These are phyloP conservation scores for Erebia aethiops DNA, from an alignment of 2,888 invertebrate genomes.

Conservation along the genomic window DNA sequence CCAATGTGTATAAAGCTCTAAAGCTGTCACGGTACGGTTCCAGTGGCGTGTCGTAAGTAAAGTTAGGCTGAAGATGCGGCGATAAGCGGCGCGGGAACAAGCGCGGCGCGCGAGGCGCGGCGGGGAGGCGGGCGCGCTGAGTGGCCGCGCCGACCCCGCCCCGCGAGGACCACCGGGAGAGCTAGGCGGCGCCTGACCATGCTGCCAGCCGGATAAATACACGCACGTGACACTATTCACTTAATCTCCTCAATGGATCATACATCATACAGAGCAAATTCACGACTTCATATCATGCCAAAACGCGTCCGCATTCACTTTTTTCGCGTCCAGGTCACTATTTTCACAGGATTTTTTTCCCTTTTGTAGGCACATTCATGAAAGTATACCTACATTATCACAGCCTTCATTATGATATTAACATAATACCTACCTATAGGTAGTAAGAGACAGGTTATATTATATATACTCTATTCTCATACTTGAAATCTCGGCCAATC, in stretches of 20 bases:
- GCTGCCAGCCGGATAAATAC: slow-evolving; percentile 52
- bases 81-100: slow-evolving; percentile 68
- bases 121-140: slow-evolving; percentile 64
- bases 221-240: slow-evolving; percentile 63
- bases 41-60: slow-evolving; percentile 65
- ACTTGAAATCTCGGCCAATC: no score
- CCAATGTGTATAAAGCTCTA: slow-evolving; percentile 8
- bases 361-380: no score
- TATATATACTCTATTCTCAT: no score
- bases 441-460: no score
- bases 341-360: background rate
- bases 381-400: no score
- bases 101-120: slow-evolving; percentile 51
- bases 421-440: no score
- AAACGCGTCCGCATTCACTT: slow-evolving; percentile 12
- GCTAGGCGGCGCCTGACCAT: slow-evolving; percentile 71
- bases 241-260: slow-evolving; percentile 54
- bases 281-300: slow-evolving; percentile 34
- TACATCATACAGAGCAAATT: slow-evolving; percentile 48
- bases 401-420: no score
- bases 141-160: slow-evolving; percentile 79
- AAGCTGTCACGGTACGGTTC: slow-evolving; percentile 45
- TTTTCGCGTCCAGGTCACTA: background rate
- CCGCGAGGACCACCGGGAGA: slow-evolving; percentile 82
- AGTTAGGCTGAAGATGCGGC: slow-evolving; percentile 76